Percentiles rank a stretch among this genome's conserved stretches.
phyloP scores from a whole-genome alignment of 2,888 invertebrate genomes.

The Archips crataeganus region DNA sequence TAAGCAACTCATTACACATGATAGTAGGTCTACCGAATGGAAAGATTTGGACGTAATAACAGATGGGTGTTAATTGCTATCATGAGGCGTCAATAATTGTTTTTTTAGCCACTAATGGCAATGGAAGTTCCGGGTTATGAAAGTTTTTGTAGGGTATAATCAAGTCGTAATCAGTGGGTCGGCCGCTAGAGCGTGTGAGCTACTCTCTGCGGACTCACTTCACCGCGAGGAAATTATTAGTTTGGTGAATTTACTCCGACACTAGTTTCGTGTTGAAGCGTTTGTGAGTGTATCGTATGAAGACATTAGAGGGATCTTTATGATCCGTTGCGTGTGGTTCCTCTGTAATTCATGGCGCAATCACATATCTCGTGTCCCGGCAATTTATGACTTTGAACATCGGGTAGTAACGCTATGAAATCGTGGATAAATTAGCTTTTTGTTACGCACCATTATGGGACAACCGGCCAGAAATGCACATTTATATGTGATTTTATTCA shows the following conservation, averaged over 20 bases:
- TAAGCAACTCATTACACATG: slow-evolving; percentile 69
- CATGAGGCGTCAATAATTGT: slow-evolving; percentile 83
- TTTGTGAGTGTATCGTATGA: slow-evolving; percentile 68
- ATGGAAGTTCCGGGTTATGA: slow-evolving; percentile 81
- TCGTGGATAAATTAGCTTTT: slow-evolving; percentile 57
- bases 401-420: slow-evolving; percentile 58
- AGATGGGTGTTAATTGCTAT: slow-evolving; percentile 84
- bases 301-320: slow-evolving; percentile 81
- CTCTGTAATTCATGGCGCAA: slow-evolving; percentile 72
- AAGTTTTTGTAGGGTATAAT: slow-evolving; percentile 83
- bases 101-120: slow-evolving; percentile 80
- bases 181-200: slow-evolving; percentile 80
- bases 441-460: slow-evolving; percentile 47
- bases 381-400: slow-evolving; percentile 67
- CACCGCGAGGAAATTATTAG: slow-evolving; percentile 74
- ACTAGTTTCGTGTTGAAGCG: slow-evolving; percentile 65
- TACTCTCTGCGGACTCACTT: slow-evolving; percentile 62
- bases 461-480: slow-evolving; percentile 30
- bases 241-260: slow-evolving; percentile 69
- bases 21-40: slow-evolving; percentile 73
- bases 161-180: slow-evolving; percentile 80
- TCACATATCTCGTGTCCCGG: slow-evolving; percentile 69
- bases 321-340: slow-evolving; percentile 76
- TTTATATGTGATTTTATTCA: slow-evolving; percentile 4
- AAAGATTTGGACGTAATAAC: slow-evolving; percentile 79